Base-by-base conservation (phyloP, 1,140 invertebrate species). In the Drosophila chauvacae region DNA sequence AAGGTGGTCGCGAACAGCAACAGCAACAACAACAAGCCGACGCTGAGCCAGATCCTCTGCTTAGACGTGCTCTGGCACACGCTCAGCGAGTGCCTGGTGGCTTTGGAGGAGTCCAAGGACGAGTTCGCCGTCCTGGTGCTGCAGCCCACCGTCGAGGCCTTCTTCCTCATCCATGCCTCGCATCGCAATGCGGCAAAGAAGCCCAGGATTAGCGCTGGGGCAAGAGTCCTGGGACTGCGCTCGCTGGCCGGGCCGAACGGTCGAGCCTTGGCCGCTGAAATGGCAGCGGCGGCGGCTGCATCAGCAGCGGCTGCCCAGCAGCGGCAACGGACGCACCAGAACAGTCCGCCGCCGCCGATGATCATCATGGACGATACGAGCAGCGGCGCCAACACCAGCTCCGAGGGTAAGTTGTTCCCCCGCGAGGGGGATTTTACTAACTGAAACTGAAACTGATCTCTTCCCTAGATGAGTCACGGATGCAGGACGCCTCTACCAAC, bases 41-140 rank as follows among this genome's bases (percentile, higher is more conserved):
- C 84, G 33, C 93, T 98, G 2, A 97, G 97, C 92, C 95, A 96
- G 65, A 95, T 96, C 74, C 93, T 98, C 26, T 93, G 94, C 41
- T 84, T 97, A 13, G 95, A 96, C 76, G 93, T 94, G 44, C 92
- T 98, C 3, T 98, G 97, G 97, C 94, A 95, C 51, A 96, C 96
- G 7, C 93, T 98, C 26, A 97, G 97, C 84, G 94, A 95, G 37
- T 98, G 97, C 93, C 94, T 98, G 65, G 93, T 95, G 30, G 96
- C 97, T 85, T 92, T 98, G 26, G 97, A 97, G 74, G 95, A 97
- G 80, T 97, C 97, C 50, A 96, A 96, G n/a, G 97, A 98, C 93
- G 96, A 97, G 82, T 97, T 98, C 93, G 97, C 97, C 39, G 97
- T 98, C 7, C 93, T 98, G n/a, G 96, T 98, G 33, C 93, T 98